Conservation (phyloP, 2,113 vertebrate genomes). For the Platichthys flesus region DNA sequence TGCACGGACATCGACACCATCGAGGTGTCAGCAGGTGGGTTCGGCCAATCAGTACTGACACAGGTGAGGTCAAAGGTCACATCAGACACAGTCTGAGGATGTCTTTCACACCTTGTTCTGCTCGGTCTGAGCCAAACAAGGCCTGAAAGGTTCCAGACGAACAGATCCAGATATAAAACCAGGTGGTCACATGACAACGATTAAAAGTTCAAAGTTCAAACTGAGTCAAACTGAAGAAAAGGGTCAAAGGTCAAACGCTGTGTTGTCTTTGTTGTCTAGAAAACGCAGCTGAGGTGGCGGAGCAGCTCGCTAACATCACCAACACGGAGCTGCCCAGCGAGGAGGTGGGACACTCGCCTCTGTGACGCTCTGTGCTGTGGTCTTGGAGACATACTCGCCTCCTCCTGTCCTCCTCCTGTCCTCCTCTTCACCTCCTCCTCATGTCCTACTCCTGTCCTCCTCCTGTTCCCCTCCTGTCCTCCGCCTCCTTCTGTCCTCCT, state of each 20-base stretch:
- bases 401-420: neutral
- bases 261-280: constrained; percentile 74
- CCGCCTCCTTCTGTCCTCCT: neutral
- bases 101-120: too few species aligned
- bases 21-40: constrained; percentile 79
- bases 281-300: constrained; percentile 89
- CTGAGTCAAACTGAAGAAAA: neutral
- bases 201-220: neutral
- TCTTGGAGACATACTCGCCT: neutral
- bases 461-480: neutral
- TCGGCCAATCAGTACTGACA: neutral
- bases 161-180: too few species aligned
- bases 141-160: neutral
- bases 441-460: neutral
- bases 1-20: constrained; percentile 82
- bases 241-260: neutral
- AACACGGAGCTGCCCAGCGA: constrained; percentile 85
- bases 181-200: too few species aligned
- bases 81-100: neutral
- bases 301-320: constrained; percentile 87
- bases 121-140: neutral
- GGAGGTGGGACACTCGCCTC: constrained; percentile 72
- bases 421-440: neutral
- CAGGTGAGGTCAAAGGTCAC: neutral
- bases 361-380: neutral